Conservation (phyloP, 2,888 invertebrate species). For the Ectobius pallidus region DNA sequence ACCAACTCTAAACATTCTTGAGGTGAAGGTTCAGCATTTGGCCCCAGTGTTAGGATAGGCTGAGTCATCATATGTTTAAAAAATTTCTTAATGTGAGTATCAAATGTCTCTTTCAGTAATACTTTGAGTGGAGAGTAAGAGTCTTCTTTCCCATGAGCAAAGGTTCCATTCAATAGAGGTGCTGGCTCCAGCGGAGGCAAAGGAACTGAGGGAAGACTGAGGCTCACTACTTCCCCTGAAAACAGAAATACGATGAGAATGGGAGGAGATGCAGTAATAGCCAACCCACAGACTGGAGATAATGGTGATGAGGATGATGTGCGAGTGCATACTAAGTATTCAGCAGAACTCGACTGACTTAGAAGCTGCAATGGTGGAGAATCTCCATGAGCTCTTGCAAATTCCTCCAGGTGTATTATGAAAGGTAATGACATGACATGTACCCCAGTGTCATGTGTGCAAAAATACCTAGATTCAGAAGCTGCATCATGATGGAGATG, state of each 20-base stretch:
- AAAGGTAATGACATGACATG: conserved; percentile 80
- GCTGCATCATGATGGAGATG: conserved; percentile 51
- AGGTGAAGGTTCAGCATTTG: conserved; percentile 61
- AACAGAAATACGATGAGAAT: conserved; percentile 67
- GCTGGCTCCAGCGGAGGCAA: conserved; percentile 61
- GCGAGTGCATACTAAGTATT: conserved; percentile 74
- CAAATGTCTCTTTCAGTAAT: conserved; percentile 72
- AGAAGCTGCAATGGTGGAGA: conserved; percentile 17
- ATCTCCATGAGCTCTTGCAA: conserved; percentile 61
- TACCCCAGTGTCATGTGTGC: conserved; percentile 83
- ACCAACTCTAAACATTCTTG: conserved; percentile 72
- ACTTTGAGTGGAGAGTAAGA: conserved; percentile 39
- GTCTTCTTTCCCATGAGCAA: conserved; percentile 8
- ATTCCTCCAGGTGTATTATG: conserved; percentile 71
- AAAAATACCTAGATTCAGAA: conserved; percentile 66
- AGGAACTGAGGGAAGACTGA: conserved; percentile 63
- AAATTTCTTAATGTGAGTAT: conserved; percentile 71
- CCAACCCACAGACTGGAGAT: conserved; percentile 64
- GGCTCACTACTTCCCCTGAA: conserved; percentile 61
- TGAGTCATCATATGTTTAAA: conserved; percentile 73
- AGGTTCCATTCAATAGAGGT: conserved; percentile 52
- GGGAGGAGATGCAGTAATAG: conserved; percentile 64
- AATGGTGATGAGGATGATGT: conserved; percentile 37
- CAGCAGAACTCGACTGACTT: conserved; percentile 51
- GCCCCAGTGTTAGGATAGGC: conserved; percentile 71